These are phyloP conservation scores for Turritopsis dohrnii DNA, from an alignment of 30 jellyfish, hydroid and myxozoan species.

Conservation along the genomic window DNA sequence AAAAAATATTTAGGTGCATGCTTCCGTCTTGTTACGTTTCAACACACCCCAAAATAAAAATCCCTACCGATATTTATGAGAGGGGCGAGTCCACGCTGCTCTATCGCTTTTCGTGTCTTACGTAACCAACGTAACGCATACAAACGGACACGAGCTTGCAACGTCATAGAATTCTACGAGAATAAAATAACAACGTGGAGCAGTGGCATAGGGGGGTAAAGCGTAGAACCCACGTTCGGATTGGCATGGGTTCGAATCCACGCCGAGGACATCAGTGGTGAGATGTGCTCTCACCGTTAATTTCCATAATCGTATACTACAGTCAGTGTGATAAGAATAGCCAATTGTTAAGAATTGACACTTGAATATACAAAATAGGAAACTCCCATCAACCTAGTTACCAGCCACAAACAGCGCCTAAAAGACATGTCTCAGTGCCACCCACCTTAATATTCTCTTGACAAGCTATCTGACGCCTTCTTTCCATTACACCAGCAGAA, in stretches of 20 bases:
- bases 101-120: neutral
- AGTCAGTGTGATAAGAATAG: no score
- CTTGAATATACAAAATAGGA: no score
- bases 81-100: neutral
- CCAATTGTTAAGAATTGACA: no score
- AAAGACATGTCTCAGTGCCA: neutral
- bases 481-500: neutral
- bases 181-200: neutral
- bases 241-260: neutral
- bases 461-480: neutral
- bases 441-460: neutral
- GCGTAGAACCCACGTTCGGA: neutral
- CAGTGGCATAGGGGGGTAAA: neutral
- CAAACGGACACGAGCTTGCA: constrained; percentile 10
- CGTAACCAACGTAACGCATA: neutral
- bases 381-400: neutral
- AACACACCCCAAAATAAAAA: neutral
- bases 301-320: no score
- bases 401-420: neutral
- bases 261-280: no score
- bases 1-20: no score
- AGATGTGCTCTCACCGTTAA: no score
- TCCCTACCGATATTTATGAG: neutral
- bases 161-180: neutral
- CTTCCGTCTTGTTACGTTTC: no score